phyloP scores from a whole-genome alignment of 2,113 vertebrate species.

The Cnemophilus loriae region DNA sequence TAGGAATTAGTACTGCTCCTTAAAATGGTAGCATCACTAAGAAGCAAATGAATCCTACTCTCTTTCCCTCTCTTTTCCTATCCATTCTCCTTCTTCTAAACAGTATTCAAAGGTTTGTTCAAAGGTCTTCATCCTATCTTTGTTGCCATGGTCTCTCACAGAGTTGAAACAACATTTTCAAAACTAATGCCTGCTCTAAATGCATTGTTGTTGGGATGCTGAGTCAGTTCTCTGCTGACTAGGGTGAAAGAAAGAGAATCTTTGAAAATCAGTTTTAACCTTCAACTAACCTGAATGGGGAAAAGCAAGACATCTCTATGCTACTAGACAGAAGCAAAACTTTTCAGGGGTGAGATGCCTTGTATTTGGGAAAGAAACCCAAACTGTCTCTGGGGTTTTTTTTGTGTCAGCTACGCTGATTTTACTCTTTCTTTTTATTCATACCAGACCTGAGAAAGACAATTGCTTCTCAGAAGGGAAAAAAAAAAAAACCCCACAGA shows the following conservation, averaged over 20 bases:
- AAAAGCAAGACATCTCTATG: not conserved
- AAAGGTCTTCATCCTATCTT: conserved; percentile 61
- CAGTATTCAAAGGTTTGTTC: conserved; percentile 58
- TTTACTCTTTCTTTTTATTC: conserved; percentile 29
- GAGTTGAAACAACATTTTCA: conserved; percentile 59
- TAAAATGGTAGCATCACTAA: conserved; percentile 61
- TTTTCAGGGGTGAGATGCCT: not conserved
- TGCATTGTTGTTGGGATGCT: conserved; percentile 54
- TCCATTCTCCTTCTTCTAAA: conserved; percentile 45
- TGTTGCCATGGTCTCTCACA: conserved; percentile 51
- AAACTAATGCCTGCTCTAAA: conserved; percentile 42
- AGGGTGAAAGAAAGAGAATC: conserved; percentile 1
- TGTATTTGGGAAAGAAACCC: not conserved
- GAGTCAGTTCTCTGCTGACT: conserved; percentile 43
- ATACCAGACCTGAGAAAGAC: conserved; percentile 31
- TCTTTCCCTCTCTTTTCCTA: conserved; percentile 33
- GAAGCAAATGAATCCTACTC: conserved; percentile 44
- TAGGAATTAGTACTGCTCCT: conserved; percentile 54
- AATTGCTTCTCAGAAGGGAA: not conserved
- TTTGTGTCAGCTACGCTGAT: not conserved
- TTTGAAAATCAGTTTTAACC: conserved; percentile 43
- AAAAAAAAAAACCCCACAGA: not conserved
- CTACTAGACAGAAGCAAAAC: not conserved
- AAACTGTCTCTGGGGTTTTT: not conserved
- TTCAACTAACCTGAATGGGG: conserved; percentile 44